Conservation (phyloP, 2,888 invertebrate species). For the Serrognathus titanus region DNA sequence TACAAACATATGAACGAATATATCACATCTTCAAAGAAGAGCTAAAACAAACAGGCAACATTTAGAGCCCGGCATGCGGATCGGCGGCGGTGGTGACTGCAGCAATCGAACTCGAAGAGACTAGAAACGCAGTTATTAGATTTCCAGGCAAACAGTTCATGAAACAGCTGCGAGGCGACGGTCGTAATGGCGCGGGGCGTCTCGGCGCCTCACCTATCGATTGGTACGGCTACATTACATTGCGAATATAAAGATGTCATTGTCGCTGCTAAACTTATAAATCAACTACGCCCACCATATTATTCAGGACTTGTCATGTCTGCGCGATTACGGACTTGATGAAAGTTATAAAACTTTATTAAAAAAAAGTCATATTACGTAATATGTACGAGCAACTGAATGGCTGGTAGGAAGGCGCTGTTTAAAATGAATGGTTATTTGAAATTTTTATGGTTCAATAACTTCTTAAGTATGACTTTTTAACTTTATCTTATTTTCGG, state of each 20-base stretch:
- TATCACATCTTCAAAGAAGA: constrained; percentile 27
- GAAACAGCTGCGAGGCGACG: constrained; percentile 45
- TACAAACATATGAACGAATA: constrained; percentile 28
- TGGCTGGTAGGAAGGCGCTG: constrained; percentile 2
- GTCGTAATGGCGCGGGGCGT: constrained; percentile 37
- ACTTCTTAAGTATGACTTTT: background rate
- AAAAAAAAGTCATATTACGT: constrained; percentile 12
- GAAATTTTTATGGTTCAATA: background rate
- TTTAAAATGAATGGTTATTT: background rate
- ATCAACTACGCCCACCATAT: constrained; percentile 1
- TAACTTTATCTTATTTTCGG: no score
- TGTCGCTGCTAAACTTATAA: constrained; percentile 6
- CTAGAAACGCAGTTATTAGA: constrained; percentile 41
- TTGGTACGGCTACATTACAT: constrained; percentile 29
- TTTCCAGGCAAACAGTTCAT: constrained; percentile 46
- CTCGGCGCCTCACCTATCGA: constrained; percentile 44
- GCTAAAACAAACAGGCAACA: constrained; percentile 24
- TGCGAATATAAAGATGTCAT: constrained; percentile 24
- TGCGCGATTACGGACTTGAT: background rate
- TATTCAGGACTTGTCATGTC: background rate
- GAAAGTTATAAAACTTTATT: constrained; percentile 11
- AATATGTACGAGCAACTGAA: background rate
- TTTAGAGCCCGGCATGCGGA: constrained; percentile 18
- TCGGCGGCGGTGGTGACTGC: constrained; percentile 10
- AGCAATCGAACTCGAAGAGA: constrained; percentile 25